Conservation (phyloP, 35 echinoderm and acorn worm species). For the Anneissia japonica region DNA sequence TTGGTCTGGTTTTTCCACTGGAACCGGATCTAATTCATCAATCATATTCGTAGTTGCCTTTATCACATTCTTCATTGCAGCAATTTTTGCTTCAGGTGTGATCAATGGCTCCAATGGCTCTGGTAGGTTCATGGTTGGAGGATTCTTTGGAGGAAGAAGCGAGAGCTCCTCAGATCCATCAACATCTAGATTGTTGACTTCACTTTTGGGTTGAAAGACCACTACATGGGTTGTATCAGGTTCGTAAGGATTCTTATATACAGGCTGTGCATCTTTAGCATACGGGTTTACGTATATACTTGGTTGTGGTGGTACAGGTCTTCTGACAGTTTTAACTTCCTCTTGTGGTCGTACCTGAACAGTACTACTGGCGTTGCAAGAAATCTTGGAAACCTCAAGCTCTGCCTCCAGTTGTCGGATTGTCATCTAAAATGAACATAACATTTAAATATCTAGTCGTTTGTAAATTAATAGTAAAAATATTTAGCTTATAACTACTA, state of each 20-base stretch:
- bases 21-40: neutral
- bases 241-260: neutral
- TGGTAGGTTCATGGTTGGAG: neutral
- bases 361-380: neutral
- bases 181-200: neutral
- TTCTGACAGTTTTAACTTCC: neutral
- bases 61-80: neutral
- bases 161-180: neutral
- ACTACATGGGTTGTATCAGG: neutral
- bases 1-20: neutral
- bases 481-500: no score
- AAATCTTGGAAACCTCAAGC: neutral
- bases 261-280: neutral
- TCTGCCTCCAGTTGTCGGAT: neutral
- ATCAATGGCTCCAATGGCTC: conserved; percentile 12
- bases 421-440: neutral
- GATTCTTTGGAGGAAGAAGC: neutral
- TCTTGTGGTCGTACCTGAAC: neutral
- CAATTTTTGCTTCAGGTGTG: conserved; percentile 8
- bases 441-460: neutral
- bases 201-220: neutral
- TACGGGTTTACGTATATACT: conserved; percentile 53
- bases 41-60: neutral
- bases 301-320: neutral
- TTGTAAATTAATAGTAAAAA: no score